Conservation (phyloP, 2,888 invertebrate species). For the Phaonia tiefii region DNA sequence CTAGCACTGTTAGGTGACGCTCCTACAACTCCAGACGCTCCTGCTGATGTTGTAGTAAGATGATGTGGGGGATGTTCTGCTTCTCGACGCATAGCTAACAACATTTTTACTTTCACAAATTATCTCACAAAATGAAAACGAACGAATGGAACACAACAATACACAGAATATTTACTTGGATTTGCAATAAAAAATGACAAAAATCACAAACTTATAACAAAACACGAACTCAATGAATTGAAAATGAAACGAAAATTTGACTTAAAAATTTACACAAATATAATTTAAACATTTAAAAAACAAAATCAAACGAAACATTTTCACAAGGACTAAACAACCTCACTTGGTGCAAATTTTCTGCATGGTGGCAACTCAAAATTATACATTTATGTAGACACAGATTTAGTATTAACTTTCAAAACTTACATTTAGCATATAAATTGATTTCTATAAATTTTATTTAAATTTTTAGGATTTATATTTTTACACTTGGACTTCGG, state of each 20-base stretch:
- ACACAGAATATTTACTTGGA: not conserved
- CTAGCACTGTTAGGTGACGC: conserved; percentile 29
- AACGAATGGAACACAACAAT: conserved; percentile 16
- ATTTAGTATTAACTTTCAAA: conserved; percentile 62
- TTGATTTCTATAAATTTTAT: conserved; percentile 16
- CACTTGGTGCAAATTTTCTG: conserved; percentile 3
- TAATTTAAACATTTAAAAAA: conserved; percentile 44
- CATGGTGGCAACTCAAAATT: not conserved
- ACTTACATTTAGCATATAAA: conserved; percentile 44
- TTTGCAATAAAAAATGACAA: conserved; percentile 17
- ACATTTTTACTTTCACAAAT: conserved; percentile 76
- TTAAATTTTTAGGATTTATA: conserved; percentile 15
- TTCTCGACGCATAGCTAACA: conserved; percentile 90
- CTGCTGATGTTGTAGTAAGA: conserved; percentile 65
- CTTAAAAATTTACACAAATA: conserved; percentile 37
- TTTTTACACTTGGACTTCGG: conserved; percentile 24
- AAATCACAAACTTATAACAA: conserved; percentile 61
- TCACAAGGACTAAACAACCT: not conserved
- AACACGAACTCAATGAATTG: conserved; percentile 51
- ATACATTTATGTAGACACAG: conserved; percentile 25
- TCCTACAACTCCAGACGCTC: conserved; percentile 33
- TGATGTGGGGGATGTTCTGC: conserved; percentile 82
- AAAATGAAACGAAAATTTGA: conserved; percentile 67
- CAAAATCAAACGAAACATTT: conserved; percentile 1
- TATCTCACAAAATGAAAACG: conserved; percentile 44